Evolutionary conservation across 2,888 invertebrate species (phyloP).

Genomic region (Melieria picta): DNA sequence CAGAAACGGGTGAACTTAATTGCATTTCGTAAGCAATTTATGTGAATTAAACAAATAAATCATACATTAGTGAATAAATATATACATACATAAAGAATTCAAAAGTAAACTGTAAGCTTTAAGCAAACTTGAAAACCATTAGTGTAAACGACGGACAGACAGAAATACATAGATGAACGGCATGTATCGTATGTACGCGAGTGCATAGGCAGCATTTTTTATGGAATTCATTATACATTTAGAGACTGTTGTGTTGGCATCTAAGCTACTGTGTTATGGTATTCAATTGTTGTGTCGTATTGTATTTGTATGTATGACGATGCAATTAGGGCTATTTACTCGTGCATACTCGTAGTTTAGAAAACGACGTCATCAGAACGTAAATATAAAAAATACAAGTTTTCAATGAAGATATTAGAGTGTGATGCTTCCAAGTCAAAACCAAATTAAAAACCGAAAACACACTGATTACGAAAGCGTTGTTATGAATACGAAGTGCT

Average conservation of each 20-base stretch:
- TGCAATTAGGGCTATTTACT: too few species aligned
- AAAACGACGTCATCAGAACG: too few species aligned
- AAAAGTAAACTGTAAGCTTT: slow-evolving; percentile 11
- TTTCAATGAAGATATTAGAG: too few species aligned
- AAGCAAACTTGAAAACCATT: slow-evolving; percentile 4
- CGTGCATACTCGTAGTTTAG: too few species aligned
- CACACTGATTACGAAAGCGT: too few species aligned
- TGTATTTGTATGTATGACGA: too few species aligned
- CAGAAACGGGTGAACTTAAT: slow-evolving; percentile 36
- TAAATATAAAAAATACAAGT: too few species aligned
- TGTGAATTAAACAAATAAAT: slow-evolving; percentile 37
- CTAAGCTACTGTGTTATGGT: too few species aligned
- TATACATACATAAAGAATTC: slow-evolving; percentile 6
- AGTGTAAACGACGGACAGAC: not conserved
- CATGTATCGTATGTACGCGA: not conserved
- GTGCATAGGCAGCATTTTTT: not conserved
- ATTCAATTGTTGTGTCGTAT: too few species aligned
- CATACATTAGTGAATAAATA: slow-evolving; percentile 40
- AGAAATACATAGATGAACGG: not conserved
- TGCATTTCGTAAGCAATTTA: slow-evolving; percentile 37
- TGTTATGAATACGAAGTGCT: too few species aligned
- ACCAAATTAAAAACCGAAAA: too few species aligned
- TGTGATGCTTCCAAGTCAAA: too few species aligned
- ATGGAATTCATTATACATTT: not conserved
- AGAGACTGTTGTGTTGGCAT: slow-evolving; percentile 7